phyloP scores from a whole-genome alignment of 2,888 invertebrate species.

The Cacoxenus indagator region DNA sequence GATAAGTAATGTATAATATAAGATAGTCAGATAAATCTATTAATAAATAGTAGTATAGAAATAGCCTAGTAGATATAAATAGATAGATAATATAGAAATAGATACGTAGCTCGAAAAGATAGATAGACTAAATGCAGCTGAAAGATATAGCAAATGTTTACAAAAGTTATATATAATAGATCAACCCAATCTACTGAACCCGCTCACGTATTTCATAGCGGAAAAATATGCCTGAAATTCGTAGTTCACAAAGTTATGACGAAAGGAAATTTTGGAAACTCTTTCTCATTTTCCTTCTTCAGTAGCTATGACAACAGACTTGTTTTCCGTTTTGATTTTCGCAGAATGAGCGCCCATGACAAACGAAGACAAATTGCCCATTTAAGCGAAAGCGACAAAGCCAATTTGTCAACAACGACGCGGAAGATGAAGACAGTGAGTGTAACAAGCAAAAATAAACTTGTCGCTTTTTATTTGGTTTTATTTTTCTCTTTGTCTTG shows the following conservation, averaged over 20 bases:
- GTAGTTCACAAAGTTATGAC: background rate
- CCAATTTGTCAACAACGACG: background rate
- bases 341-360: background rate
- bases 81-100: too few species aligned
- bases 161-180: too few species aligned
- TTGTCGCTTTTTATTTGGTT: background rate
- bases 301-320: background rate
- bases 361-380: conserved; percentile 1
- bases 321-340: too few species aligned
- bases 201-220: too few species aligned
- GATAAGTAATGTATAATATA: too few species aligned
- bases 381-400: conserved; percentile 3
- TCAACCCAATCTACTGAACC: too few species aligned
- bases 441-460: background rate
- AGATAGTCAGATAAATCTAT: too few species aligned
- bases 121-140: too few species aligned
- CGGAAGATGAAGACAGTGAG: background rate
- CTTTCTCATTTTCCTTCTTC: background rate
- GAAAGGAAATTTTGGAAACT: background rate
- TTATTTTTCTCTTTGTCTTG: background rate
- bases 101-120: too few species aligned
- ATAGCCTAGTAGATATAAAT: too few species aligned
- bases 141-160: too few species aligned
- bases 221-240: background rate
- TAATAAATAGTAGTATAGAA: too few species aligned